Evolutionary conservation across 2,113 vertebrate genomes (phyloP).

Genomic region (Manacus vitellinus): DNA sequence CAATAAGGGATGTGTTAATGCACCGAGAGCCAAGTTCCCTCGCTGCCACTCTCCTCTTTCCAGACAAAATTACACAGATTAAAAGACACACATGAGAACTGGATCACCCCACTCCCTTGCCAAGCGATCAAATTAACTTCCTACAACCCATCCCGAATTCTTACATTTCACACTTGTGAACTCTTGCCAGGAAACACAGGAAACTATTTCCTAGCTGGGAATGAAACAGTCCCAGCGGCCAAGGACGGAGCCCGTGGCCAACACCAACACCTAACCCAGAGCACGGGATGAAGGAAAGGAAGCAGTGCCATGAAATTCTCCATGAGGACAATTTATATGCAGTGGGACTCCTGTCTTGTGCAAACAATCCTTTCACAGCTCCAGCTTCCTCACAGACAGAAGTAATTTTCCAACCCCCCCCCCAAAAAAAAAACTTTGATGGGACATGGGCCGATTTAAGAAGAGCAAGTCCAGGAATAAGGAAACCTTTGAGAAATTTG

Average conservation of each 20-base stretch:
- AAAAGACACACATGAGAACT: not conserved
- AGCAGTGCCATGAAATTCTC: not conserved
- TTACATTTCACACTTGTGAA: not conserved
- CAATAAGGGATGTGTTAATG: not conserved
- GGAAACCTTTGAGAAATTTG: not conserved
- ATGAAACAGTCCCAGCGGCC: not conserved
- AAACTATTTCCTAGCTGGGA: not conserved
- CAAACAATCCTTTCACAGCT: not conserved
- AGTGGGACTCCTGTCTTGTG: not conserved
- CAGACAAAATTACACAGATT: not conserved
- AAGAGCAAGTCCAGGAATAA: not conserved
- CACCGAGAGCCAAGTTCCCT: not conserved
- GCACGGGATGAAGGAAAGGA: not conserved
- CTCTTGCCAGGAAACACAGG: not conserved
- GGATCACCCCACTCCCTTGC: not conserved
- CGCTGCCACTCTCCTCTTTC: not conserved
- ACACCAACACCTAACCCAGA: not conserved
- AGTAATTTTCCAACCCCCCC: not conserved
- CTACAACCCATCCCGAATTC: not conserved
- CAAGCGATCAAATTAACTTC: slow-evolving; percentile 31
- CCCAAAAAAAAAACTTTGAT: not conserved
- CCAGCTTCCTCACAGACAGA: not conserved
- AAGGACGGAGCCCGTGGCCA: not conserved
- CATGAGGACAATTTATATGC: fast-evolving
- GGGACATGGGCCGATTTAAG: not conserved